A percentile compares a stretch with the other conserved stretches of the same genome.
phyloP scores from a whole-genome alignment of 2,113 vertebrate genomes.

The Malurus melanocephalus region DNA sequence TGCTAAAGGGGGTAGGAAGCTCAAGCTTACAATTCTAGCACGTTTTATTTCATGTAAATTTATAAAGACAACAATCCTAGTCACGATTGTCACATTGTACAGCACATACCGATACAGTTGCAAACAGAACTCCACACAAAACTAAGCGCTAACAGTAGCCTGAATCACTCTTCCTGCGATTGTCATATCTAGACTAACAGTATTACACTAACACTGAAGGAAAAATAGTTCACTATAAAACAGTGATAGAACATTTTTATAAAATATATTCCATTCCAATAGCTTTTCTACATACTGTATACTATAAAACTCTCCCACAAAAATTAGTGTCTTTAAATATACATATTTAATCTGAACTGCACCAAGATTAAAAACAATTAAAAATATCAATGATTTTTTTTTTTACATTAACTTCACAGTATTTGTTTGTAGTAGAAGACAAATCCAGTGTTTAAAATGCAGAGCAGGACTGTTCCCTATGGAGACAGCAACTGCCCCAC shows the following conservation, averaged over 20 bases:
- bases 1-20: background rate
- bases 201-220: conserved; percentile 61
- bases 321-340: conserved; percentile 66
- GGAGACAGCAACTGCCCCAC: conserved; percentile 14
- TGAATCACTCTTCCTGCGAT: conserved; percentile 68
- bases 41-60: conserved; percentile 65
- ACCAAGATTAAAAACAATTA: conserved; percentile 55
- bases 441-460: conserved; percentile 70
- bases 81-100: conserved; percentile 68
- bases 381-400: conserved; percentile 55
- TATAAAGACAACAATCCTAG: conserved; percentile 68
- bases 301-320: conserved; percentile 63
- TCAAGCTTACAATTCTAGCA: conserved; percentile 65
- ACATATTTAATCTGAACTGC: conserved; percentile 56
- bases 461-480: conserved; percentile 20
- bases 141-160: conserved; percentile 36
- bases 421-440: conserved; percentile 62
- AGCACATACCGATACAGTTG: conserved; percentile 57
- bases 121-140: conserved; percentile 52
- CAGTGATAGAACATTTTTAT: conserved; percentile 73
- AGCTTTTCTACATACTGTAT: conserved; percentile 77
- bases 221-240: conserved; percentile 75
- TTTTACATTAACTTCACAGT: conserved; percentile 72
- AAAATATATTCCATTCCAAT: conserved; percentile 78
- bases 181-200: conserved; percentile 65